Evolutionary conservation across 2,888 invertebrate genomes (phyloP), one percentile per base, ranked within the genome.

Genomic region (Coecobrya sp.): DNA sequence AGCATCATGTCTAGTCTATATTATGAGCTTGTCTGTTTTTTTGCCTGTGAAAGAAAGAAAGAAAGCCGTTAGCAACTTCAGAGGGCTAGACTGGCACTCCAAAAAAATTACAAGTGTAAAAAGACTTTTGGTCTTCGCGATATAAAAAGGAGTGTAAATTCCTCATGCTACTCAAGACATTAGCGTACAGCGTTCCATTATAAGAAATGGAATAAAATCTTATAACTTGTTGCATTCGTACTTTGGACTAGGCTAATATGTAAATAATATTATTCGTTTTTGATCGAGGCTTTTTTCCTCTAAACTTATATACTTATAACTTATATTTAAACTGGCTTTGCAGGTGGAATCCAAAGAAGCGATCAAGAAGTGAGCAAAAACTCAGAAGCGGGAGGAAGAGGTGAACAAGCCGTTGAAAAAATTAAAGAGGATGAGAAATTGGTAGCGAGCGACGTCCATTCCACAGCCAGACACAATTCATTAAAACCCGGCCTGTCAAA

Each of bases 401-500:
- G 86, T 84, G 91, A 82, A 91, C 42, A 91, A 91, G 70, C 73
- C 49, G 89, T 85, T 91, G 89, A 91, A 89, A 89, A 93, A 91
- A 89, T 88, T 92, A 84, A 36, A 81, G 62, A 73, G 88, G 73
- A 91, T 87, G 91, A 91, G 87, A 84, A 87, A 91, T 91, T 87
- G 87, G 79, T 87, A 73, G 76, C 91, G 22, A 70, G 87, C 62
- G 87, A 91, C 62, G 91, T 87, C 45, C 91, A 86, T 52, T 91
- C 91, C 73, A 62, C 91, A 73, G 70, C 84, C 91, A 91, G 84
- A 91, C 84, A 87, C 91, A 91, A 91, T 91, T 91, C 91, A 87
- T 91, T 91, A 91, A 73, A 91, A 87, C 42, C 81, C 73, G 81
- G 81, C 62, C 91, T 91, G 91, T 91, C 91, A 91, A 70, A 49